Base-by-base conservation (phyloP, 2,888 invertebrate species). In the Oscheius sp. region DNA sequence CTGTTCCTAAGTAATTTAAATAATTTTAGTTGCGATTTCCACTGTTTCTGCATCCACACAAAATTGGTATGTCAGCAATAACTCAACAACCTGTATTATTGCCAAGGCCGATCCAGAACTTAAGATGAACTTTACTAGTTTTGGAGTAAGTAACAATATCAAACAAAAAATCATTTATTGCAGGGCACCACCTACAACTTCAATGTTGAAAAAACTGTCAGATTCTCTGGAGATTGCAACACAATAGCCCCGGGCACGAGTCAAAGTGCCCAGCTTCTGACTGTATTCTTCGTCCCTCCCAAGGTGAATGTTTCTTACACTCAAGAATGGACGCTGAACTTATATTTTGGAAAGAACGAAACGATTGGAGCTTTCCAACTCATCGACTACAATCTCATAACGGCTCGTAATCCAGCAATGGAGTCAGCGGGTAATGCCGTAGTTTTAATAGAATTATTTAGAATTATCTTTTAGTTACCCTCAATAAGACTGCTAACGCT, bases 251-350 rank as follows among this genome's bases (percentile, higher is more conserved):
- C 37, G 68, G 73, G n/a, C n/a, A n/a, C n/a, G n/a, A n/a, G n/a
- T n/a, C n/a, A n/a, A 55, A 69, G 76, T 29, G 75, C 63, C 29
- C 75, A 79, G 63, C 66, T 57, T 15, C 53, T 82, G 68, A 70
- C 57, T 50, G 76, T 82, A 66, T n/a, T 12, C 25, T 82, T 82
- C 74, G 34, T 61, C n/a, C 80, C 80, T 10, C 68, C 65, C 39
- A 63, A 73, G n/a, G 4, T 58, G 8, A 65, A 69, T 1, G 75
- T 73, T n/a, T 65, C 53, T 25, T 64, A 67, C 23, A 33, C 70
- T 34, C 74, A 74, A 70, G 63, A 65, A 6, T 73, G 80, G 71
- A 72, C 57, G 52, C 70, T 80, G 63, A 50, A 70, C 17, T 57
- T 82, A 48, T 63, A 71, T 10, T 76, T 76, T 70, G 70, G 65